A percentile compares a stretch with the other conserved stretches of the same genome.
These are phyloP conservation scores for Dexiosoma caninum DNA, from an alignment of 2,888 invertebrate genomes.

Conservation along the genomic window DNA sequence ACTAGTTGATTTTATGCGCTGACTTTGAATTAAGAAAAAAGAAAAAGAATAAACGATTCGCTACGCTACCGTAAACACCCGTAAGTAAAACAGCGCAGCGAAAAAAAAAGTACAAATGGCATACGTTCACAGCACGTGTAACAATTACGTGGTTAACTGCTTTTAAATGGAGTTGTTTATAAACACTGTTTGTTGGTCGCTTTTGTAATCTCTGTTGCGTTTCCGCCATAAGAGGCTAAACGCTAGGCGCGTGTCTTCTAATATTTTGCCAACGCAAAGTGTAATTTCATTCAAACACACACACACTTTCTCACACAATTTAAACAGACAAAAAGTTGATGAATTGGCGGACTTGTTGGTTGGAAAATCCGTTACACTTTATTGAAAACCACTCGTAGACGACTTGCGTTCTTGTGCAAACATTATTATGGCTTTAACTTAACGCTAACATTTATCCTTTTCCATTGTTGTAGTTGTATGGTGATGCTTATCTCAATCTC, in stretches of 20 bases:
- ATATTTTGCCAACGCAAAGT: conserved; percentile 54
- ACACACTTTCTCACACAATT: conserved; percentile 41
- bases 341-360: conserved; percentile 53
- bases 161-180: conserved; percentile 77
- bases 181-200: conserved; percentile 43
- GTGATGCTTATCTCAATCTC: conserved; percentile 43
- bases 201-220: neutral
- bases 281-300: conserved; percentile 24
- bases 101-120: conserved; percentile 36
- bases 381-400: conserved; percentile 42
- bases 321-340: conserved; percentile 22
- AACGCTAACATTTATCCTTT: conserved; percentile 61
- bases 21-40: conserved; percentile 37
- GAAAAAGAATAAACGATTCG: conserved; percentile 32
- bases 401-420: conserved; percentile 35
- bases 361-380: conserved; percentile 70
- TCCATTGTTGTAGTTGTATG: conserved; percentile 23
- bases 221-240: conserved; percentile 40
- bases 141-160: conserved; percentile 78
- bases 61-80: conserved; percentile 40
- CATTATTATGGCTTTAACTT: conserved; percentile 51
- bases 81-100: conserved; percentile 31
- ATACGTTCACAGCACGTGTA: conserved; percentile 72
- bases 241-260: conserved; percentile 47
- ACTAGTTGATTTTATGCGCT: conserved; percentile 50